Percentiles rank a stretch among this genome's conserved stretches.
phyloP scores from a whole-genome alignment of 1,140 invertebrate genomes.

The Hermatobates lingyangjiaoensis region DNA sequence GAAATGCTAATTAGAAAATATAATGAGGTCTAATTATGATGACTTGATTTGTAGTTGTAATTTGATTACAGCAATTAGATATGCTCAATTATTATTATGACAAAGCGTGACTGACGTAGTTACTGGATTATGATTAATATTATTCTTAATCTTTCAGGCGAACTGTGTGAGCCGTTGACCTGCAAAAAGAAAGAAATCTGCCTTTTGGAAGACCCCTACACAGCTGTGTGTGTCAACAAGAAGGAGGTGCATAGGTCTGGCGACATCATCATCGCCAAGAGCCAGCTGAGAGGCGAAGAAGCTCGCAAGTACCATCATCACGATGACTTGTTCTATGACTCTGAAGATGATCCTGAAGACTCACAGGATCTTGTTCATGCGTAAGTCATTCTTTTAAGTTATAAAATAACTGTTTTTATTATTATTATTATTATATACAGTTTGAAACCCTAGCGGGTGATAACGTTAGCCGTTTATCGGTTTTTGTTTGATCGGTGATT shows the following conservation, averaged over 20 bases:
- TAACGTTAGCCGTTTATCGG: too few species aligned
- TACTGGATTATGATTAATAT: too few species aligned
- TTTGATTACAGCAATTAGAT: too few species aligned
- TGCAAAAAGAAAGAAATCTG: conserved; percentile 78
- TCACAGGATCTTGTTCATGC: conserved; percentile 13
- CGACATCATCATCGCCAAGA: conserved; percentile 29
- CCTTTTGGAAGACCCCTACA: conserved; percentile 62
- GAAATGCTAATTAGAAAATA: too few species aligned
- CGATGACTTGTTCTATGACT: conserved; percentile 52
- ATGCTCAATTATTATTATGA: too few species aligned
- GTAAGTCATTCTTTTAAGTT: conserved; percentile 9
- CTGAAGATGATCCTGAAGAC: conserved; percentile 30
- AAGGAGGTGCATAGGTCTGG: conserved; percentile 67
- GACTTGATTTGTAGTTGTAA: too few species aligned
- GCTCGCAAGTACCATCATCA: conserved; percentile 19
- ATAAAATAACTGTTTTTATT: background rate
- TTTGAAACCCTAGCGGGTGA: too few species aligned
- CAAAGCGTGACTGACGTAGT: too few species aligned
- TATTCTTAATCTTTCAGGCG: conserved; percentile 37
- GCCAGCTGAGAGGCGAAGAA: conserved; percentile 32
- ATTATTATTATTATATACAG: background rate
- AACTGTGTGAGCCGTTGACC: conserved; percentile 64
- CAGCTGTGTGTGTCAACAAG: conserved; percentile 69
- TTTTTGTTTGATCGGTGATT: too few species aligned
- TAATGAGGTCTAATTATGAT: too few species aligned